Evolutionary conservation across 2,797 vertebrate genomes (phyloP).

Genomic region (Taeniopygia guttata): DNA sequence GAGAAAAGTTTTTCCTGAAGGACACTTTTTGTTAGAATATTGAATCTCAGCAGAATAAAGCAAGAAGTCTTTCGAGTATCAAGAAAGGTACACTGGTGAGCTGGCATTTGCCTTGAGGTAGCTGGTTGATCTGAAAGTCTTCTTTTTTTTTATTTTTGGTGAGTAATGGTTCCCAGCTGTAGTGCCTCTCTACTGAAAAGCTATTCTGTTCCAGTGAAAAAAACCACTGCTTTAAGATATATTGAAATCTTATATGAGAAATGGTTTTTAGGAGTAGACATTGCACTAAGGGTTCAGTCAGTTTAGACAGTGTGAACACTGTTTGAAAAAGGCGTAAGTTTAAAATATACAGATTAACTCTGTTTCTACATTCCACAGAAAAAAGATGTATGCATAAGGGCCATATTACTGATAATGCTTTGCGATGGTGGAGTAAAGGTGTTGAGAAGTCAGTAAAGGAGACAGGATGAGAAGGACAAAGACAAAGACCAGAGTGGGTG

Average conservation of each 20-base stretch:
- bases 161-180: background rate
- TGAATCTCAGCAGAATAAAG: background rate
- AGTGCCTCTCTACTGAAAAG: background rate
- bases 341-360: background rate
- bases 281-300: background rate
- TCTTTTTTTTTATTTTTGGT: background rate
- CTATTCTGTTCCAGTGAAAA: background rate
- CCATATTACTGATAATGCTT: background rate
- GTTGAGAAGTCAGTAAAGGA: background rate
- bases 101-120: background rate
- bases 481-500: background rate
- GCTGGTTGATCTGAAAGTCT: background rate
- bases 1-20: background rate
- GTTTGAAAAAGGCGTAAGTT: background rate
- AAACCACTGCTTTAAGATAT: background rate
- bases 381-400: background rate
- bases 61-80: background rate
- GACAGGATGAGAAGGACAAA: background rate
- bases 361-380: background rate
- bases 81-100: background rate
- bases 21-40: background rate
- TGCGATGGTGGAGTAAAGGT: background rate
- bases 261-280: background rate
- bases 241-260: background rate
- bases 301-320: background rate